These are phyloP conservation scores for Oostethus manadensis DNA, from an alignment of 2,113 vertebrate genomes.

Conservation along the genomic window DNA sequence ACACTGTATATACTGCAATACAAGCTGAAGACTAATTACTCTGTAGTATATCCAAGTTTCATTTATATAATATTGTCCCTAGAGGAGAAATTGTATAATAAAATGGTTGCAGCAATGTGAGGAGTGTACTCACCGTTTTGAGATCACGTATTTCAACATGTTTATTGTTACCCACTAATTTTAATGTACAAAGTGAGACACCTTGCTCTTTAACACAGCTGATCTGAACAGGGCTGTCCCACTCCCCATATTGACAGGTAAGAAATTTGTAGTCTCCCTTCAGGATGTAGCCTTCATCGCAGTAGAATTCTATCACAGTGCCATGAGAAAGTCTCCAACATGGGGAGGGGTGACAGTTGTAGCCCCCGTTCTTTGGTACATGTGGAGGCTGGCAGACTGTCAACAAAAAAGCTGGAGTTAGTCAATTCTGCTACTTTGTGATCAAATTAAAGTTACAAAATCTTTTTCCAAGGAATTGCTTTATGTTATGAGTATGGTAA, in stretches of 20 bases:
- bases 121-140: too few relatives aligned
- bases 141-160: too few relatives aligned
- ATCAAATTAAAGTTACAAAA: not conserved
- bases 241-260: conserved; percentile 92
- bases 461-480: not conserved
- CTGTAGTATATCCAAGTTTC: too few relatives aligned
- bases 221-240: conserved; percentile 90
- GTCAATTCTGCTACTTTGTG: not conserved
- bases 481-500: not conserved
- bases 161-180: not conserved
- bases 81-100: too few relatives aligned
- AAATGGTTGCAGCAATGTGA: too few relatives aligned
- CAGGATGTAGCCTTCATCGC: conserved; percentile 90
- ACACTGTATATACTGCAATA: too few relatives aligned
- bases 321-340: conserved; percentile 83
- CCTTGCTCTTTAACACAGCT: conserved; percentile 89
- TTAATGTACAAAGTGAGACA: not conserved
- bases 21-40: too few relatives aligned
- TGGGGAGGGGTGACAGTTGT: conserved; percentile 87
- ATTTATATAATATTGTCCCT: too few relatives aligned
- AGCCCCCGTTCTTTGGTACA: conserved; percentile 90
- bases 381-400: conserved; percentile 87
- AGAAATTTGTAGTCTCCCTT: conserved; percentile 96
- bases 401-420: not conserved
- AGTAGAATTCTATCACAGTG: conserved; percentile 94